phyloP scores from a whole-genome alignment of 2,888 invertebrate genomes.

The Sycophila texana region DNA sequence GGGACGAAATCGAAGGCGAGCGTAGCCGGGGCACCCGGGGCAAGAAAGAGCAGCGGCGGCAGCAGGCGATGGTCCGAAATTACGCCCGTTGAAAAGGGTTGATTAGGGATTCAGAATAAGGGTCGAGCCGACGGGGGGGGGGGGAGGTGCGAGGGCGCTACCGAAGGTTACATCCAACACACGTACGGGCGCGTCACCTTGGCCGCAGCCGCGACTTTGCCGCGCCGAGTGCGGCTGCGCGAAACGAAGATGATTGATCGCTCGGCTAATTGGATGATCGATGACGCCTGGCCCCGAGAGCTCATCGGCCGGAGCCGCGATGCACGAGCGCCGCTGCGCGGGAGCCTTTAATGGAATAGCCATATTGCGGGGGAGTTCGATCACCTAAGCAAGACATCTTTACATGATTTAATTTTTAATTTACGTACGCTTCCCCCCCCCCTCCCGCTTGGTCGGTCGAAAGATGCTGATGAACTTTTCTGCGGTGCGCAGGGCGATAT shows the following conservation, averaged over 20 bases:
- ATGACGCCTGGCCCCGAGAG: conserved; percentile 76
- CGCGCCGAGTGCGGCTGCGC: conserved; percentile 8
- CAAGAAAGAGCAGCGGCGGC: conserved; percentile 59
- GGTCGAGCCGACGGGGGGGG: conserved; percentile 67
- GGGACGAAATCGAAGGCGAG: conserved; percentile 54
- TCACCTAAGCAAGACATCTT: conserved; percentile 24
- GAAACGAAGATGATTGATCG: conserved; percentile 84
- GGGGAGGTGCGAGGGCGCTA: conserved; percentile 20
- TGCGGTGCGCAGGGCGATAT: background rate
- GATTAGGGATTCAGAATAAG: conserved; percentile 74
- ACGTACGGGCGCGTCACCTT: conserved; percentile 36
- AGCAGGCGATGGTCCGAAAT: conserved; percentile 65
- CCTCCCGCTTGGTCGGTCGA: too few species aligned
- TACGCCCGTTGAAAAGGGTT: conserved; percentile 75
- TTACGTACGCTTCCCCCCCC: too few species aligned
- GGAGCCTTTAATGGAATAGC: conserved; percentile 45
- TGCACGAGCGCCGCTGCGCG: conserved; percentile 12
- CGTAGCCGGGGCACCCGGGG: conserved; percentile 40
- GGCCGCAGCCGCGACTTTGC: conserved; percentile 45
- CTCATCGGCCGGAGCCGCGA: conserved; percentile 60
- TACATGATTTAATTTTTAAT: conserved; percentile 47
- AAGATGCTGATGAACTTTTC: background rate
- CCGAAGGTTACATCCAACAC: conserved; percentile 42
- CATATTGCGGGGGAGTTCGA: conserved; percentile 30
- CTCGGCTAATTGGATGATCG: conserved; percentile 86